A percentile compares a stretch with the other conserved stretches of the same genome.
Conservation (phyloP, 2,797 vertebrate genomes). For the Rachycentron canadum region DNA sequence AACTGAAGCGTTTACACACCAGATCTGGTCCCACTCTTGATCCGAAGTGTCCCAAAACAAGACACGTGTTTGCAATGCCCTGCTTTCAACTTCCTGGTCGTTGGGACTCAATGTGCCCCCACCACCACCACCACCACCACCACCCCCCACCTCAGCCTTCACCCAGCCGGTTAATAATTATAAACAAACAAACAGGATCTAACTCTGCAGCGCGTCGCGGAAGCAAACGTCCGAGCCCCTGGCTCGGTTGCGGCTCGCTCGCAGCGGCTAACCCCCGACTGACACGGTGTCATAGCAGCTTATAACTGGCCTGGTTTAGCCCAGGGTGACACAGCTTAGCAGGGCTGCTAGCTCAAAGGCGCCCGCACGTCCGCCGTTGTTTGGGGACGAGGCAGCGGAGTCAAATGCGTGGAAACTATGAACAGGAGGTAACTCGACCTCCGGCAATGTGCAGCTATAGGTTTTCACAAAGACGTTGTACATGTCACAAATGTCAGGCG, state of each 20-base stretch:
- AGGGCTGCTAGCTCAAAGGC: slow-evolving; percentile 23
- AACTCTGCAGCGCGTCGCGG: too few species aligned
- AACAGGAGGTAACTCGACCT: background rate
- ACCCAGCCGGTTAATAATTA: slow-evolving; percentile 20
- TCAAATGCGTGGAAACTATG: background rate
- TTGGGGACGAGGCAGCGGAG: background rate
- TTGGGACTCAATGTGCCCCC: slow-evolving; percentile 19
- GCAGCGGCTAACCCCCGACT: background rate
- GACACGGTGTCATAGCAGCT: background rate
- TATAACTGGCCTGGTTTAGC: slow-evolving; percentile 33
- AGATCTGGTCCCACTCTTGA: slow-evolving; percentile 6
- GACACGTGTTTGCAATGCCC: slow-evolving; percentile 87
- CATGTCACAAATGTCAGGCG: slow-evolving; percentile 4
- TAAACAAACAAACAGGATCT: background rate
- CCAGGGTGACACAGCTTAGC: slow-evolving; percentile 68
- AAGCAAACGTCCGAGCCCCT: background rate
- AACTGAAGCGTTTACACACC: background rate
- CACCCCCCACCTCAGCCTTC: background rate
- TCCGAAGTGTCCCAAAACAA: slow-evolving; percentile 82
- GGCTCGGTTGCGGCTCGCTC: background rate
- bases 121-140: background rate
- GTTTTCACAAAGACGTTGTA: background rate
- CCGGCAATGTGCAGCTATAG: background rate
- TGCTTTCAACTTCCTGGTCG: slow-evolving; percentile 73
- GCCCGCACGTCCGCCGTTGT: slow-evolving; percentile 19